Evolutionary conservation across 2,888 invertebrate genomes (phyloP).

Genomic region (Micoletzkya japonica): DNA sequence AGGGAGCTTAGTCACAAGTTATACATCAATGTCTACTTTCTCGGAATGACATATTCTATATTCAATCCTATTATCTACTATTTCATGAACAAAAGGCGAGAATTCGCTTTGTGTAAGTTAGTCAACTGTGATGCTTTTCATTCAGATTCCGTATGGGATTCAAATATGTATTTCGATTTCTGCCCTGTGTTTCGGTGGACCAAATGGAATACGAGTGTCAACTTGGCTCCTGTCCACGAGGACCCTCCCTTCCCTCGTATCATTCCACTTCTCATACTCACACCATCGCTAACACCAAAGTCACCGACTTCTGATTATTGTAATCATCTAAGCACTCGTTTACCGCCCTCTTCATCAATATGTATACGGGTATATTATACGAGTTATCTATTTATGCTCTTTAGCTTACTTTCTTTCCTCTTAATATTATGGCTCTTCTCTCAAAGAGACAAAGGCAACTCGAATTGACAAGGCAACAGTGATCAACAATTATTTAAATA

Average conservation of each 20-base stretch:
- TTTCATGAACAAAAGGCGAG: conserved; percentile 70
- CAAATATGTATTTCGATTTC: conserved; percentile 61
- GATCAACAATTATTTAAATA: too few species aligned
- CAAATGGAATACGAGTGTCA: conserved; percentile 44
- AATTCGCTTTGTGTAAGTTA: neutral
- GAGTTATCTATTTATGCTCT: conserved; percentile 1
- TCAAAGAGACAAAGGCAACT: too few species aligned
- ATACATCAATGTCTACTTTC: conserved; percentile 67
- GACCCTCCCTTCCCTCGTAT: conserved; percentile 11
- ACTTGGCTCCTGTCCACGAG: conserved; percentile 13
- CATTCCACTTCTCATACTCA: conserved; percentile 18
- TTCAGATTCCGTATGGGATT: conserved; percentile 73
- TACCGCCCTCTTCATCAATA: neutral
- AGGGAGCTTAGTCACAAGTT: conserved; percentile 54
- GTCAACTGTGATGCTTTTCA: conserved; percentile 3
- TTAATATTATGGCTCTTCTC: too few species aligned
- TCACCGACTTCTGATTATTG: conserved; percentile 19
- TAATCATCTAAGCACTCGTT: neutral
- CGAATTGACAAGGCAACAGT: too few species aligned
- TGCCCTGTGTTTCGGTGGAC: conserved; percentile 55
- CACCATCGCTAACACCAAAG: conserved; percentile 9
- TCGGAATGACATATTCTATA: conserved; percentile 68
- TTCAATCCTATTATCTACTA: conserved; percentile 69
- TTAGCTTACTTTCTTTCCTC: neutral
- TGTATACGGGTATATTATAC: neutral